Percentiles rank a stretch among this genome's conserved stretches.
Evolutionary conservation across 1,140 invertebrate species (phyloP).

Genomic region (Dreissena polymorpha): DNA sequence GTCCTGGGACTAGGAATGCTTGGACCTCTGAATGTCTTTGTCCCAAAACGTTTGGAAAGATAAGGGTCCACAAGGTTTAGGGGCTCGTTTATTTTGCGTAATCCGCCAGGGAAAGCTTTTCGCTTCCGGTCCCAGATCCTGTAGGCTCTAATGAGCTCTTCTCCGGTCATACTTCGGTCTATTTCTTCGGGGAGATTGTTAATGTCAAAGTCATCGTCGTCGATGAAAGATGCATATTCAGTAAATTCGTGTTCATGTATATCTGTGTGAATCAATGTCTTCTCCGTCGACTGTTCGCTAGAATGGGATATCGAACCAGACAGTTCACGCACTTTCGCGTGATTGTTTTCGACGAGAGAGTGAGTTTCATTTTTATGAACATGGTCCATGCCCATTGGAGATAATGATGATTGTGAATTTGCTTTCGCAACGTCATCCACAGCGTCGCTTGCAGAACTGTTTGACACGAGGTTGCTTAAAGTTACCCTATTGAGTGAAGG

Average conservation of each 20-base stretch:
- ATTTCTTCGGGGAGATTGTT: slow-evolving; percentile 38
- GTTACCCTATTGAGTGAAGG: neutral
- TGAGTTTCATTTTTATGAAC: neutral
- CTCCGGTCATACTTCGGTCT: slow-evolving; percentile 40
- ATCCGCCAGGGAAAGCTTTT: slow-evolving; percentile 39
- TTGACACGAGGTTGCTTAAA: too few relatives aligned
- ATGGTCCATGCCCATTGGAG: neutral
- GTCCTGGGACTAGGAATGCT: neutral
- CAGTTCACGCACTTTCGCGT: neutral
- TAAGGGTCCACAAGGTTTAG: neutral
- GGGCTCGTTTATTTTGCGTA: slow-evolving; percentile 41
- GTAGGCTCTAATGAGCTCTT: slow-evolving; percentile 49
- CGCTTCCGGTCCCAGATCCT: slow-evolving; percentile 45
- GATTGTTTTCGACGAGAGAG: neutral
- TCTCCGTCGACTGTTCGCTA: slow-evolving; percentile 8
- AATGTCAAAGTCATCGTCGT: slow-evolving; percentile 36
- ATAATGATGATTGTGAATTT: neutral
- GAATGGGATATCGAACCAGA: neutral
- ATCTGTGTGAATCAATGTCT: neutral
- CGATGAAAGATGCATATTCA: slow-evolving; percentile 19
- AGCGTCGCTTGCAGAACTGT: neutral
- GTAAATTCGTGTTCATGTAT: slow-evolving; percentile 21
- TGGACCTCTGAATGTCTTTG: neutral
- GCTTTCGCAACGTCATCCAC: slow-evolving; percentile 13
- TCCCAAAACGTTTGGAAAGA: slow-evolving; percentile 27